A percentile compares a stretch with the other conserved stretches of the same genome.
Conservation (phyloP, 2,797 vertebrate genomes). For the Acanthurus lineatus region DNA sequence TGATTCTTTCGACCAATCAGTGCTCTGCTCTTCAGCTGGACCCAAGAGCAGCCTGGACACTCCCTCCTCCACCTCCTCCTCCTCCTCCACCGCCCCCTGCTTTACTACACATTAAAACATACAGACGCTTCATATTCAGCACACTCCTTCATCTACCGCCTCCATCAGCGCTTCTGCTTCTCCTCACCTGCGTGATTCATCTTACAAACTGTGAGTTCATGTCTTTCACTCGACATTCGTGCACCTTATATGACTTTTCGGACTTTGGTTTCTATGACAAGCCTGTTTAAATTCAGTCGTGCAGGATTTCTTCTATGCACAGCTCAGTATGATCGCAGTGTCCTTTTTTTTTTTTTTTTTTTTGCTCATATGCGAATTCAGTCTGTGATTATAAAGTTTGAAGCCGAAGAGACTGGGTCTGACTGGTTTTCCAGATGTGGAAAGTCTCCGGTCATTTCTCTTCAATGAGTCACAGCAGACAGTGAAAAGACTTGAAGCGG, state of each 20-base stretch:
- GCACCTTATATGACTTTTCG: neutral
- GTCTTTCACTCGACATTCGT: neutral
- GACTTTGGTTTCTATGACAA: neutral
- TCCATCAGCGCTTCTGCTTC: constrained; percentile 34
- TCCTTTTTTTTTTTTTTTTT: neutral
- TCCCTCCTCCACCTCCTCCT: constrained; percentile 15
- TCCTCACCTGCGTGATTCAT: constrained; percentile 44
- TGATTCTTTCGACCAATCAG: constrained; percentile 61
- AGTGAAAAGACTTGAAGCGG: neutral
- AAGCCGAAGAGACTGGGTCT: neutral
- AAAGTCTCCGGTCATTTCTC: constrained; percentile 25
- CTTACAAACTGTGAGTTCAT: constrained; percentile 70
- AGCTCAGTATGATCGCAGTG: neutral
- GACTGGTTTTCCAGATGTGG: constrained; percentile 55
- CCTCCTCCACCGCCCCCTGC: neutral
- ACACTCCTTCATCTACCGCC: constrained; percentile 56
- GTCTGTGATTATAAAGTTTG: neutral
- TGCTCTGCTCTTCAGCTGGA: neutral
- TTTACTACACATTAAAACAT: constrained; percentile 33
- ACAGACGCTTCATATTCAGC: neutral
- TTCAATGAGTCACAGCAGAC: constrained; percentile 19
- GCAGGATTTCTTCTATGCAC: neutral
- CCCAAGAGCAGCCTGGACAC: constrained; percentile 12
- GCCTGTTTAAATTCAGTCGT: neutral
- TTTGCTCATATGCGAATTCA: neutral